These are phyloP conservation scores for Andrena bicolor DNA, from an alignment of 2,888 invertebrate genomes.

Conservation along the genomic window DNA sequence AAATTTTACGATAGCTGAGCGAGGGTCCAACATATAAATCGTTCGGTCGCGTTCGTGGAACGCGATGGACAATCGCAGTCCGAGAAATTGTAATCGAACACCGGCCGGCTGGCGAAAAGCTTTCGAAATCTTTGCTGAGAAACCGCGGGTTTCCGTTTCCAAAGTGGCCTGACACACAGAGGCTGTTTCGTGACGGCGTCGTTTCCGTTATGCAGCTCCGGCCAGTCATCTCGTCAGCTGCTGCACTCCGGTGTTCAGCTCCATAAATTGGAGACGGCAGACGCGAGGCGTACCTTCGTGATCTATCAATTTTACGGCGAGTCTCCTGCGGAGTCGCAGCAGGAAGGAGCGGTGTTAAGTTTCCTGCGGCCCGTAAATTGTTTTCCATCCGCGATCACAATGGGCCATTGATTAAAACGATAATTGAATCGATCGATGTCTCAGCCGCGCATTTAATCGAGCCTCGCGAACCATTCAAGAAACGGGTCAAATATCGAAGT, in stretches of 20 bases:
- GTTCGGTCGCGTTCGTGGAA: slow-evolving; percentile 6
- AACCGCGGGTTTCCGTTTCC: slow-evolving; percentile 53
- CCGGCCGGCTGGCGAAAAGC: slow-evolving; percentile 15
- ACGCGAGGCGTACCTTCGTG: slow-evolving; percentile 36
- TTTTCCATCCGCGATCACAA: slow-evolving; percentile 37
- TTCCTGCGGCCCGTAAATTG: slow-evolving; percentile 36
- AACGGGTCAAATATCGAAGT: background rate
- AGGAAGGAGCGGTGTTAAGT: slow-evolving; percentile 38
- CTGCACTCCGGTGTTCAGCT: slow-evolving; percentile 27
- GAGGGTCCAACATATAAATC: background rate
- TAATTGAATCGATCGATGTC: slow-evolving; percentile 29
- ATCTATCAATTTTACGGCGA: slow-evolving; percentile 61
- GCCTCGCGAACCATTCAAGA: background rate
- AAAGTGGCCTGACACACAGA: background rate
- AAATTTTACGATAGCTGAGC: background rate
- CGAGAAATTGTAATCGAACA: slow-evolving; percentile 23
- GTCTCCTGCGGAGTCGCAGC: slow-evolving; percentile 32
- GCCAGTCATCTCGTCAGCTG: slow-evolving; percentile 57
- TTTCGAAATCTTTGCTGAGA: slow-evolving; percentile 46
- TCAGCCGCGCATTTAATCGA: background rate
- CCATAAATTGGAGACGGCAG: slow-evolving; percentile 45
- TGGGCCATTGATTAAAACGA: slow-evolving; percentile 36
- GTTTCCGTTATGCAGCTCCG: slow-evolving; percentile 60
- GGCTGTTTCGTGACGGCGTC: slow-evolving; percentile 35
- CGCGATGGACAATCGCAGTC: background rate